Conservation (phyloP, 1,140 invertebrate species). For the Cydia splendana region DNA sequence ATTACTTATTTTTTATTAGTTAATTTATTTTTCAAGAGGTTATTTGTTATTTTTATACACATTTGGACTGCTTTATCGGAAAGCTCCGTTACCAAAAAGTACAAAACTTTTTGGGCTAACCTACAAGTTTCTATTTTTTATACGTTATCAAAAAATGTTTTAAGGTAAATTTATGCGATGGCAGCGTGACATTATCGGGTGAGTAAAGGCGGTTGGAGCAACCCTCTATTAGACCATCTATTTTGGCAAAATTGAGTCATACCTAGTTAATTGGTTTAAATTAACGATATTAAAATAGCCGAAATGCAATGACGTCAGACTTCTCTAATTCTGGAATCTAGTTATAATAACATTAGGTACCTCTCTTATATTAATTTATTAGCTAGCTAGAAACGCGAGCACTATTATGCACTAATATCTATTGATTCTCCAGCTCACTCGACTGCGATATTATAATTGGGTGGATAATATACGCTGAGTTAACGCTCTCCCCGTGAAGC, state of each 20-base stretch:
- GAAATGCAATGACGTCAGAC: background rate
- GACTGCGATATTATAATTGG: conserved; percentile 5
- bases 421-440: background rate
- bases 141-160: too few species aligned
- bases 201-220: background rate
- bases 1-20: too few species aligned
- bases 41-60: too few species aligned
- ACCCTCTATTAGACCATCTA: background rate
- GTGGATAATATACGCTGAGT: background rate
- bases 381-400: background rate
- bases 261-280: background rate
- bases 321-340: background rate
- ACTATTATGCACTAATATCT: background rate
- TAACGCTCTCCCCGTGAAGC: background rate
- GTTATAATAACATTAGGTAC: background rate
- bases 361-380: background rate
- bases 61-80: too few species aligned
- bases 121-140: too few species aligned
- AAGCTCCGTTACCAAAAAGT: too few species aligned
- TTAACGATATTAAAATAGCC: background rate
- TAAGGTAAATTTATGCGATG: too few species aligned
- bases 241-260: background rate
- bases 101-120: too few species aligned
- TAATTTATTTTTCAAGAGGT: too few species aligned
- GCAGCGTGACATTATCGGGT: too few species aligned